These are phyloP conservation scores for Danionella cerebrum DNA, from an alignment of 2,113 vertebrate genomes.

Conservation along the genomic window DNA sequence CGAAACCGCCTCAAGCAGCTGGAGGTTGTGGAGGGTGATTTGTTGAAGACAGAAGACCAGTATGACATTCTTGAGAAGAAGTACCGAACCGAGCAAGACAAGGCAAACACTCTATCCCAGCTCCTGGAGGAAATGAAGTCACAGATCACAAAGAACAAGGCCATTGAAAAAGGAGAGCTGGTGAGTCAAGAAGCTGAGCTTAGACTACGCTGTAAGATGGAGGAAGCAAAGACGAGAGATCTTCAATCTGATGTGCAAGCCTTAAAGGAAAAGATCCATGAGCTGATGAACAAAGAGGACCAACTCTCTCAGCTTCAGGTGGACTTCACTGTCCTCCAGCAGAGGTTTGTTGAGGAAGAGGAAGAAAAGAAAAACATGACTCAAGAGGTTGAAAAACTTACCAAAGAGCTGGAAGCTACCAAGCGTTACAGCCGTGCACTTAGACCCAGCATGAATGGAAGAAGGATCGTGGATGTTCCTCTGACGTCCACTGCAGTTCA, in stretches of 20 bases:
- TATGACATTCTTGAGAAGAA: slow-evolving; percentile 90
- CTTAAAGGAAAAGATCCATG: slow-evolving; percentile 94
- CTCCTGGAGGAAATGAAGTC: slow-evolving; percentile 84
- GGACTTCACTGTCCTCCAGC: slow-evolving; percentile 80
- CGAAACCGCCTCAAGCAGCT: slow-evolving; percentile 82
- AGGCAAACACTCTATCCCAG: slow-evolving; percentile 79
- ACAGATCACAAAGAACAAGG: slow-evolving; percentile 84
- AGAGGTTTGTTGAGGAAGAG: slow-evolving; percentile 80
- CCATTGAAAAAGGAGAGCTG: slow-evolving; percentile 82
- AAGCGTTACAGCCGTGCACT: slow-evolving; percentile 82
- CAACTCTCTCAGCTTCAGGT: slow-evolving; percentile 89
- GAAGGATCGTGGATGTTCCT: slow-evolving; percentile 79
- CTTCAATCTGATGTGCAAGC: slow-evolving; percentile 82
- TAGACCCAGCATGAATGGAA: slow-evolving; percentile 78
- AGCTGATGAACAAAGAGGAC: slow-evolving; percentile 96
- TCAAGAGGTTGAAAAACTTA: slow-evolving; percentile 74
- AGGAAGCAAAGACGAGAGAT: slow-evolving; percentile 80
- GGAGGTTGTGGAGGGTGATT: slow-evolving; percentile 88
- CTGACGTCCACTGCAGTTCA: slow-evolving; percentile 82
- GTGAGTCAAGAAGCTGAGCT: slow-evolving; percentile 80
- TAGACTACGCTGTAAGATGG: slow-evolving; percentile 73
- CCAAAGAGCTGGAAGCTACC: slow-evolving; percentile 79
- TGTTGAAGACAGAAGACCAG: slow-evolving; percentile 95
- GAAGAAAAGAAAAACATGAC: slow-evolving; percentile 77
- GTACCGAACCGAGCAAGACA: slow-evolving; percentile 87